Base-by-base conservation (phyloP, 2,113 vertebrate species). In the Amia ocellicauda region DNA sequence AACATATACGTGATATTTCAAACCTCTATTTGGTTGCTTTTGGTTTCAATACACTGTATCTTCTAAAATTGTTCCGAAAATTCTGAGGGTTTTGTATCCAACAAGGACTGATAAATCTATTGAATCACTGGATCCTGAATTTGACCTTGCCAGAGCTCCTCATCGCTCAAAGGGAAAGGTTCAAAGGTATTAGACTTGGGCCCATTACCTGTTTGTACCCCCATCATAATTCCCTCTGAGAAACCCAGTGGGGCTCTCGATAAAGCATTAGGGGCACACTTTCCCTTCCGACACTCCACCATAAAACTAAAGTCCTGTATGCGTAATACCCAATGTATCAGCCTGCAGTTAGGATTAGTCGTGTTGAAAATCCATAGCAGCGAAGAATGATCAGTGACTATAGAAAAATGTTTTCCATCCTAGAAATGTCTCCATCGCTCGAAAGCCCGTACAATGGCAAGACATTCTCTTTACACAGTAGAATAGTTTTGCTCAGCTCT, bases 361-460 rank as follows among this genome's bases (percentile, higher is more conserved):
- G 65, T 62, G 10, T 67, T 60, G 24, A 54, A 67, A 29, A 67
- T 58, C 57, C 64, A n/a, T n/a, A n/a, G n/a, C n/a, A n/a, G n/a
- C n/a, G n/a, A n/a, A n/a, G n/a, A n/a, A n/a, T n/a, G n/a, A 67
- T 29, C 45, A 3, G 57, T 67, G 16, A 67, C 56, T 9, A 60
- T 47, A 19, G 27, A n/a, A 53, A 67, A 67, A 17, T 17, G 22
- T 40, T 42, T 51, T 4, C 56, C 57, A 19, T 64, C 62, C 26
- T n/a, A n/a, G n/a, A n/a, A n/a, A 64, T 56, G 24, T 5, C 41
- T 27, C 63, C 53, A 64, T 64, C 45, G 56, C 24, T 57, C 63
- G 3, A 57, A 14, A 11, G n/a, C 53, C 54, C 41, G 50, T n/a
- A 58, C 14, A 1, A 58, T 19, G 22, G 23, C 62, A 2, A 64